These are phyloP conservation scores for Neodiprion fabricii DNA, from an alignment of 1,140 invertebrate species.

Conservation along the genomic window DNA sequence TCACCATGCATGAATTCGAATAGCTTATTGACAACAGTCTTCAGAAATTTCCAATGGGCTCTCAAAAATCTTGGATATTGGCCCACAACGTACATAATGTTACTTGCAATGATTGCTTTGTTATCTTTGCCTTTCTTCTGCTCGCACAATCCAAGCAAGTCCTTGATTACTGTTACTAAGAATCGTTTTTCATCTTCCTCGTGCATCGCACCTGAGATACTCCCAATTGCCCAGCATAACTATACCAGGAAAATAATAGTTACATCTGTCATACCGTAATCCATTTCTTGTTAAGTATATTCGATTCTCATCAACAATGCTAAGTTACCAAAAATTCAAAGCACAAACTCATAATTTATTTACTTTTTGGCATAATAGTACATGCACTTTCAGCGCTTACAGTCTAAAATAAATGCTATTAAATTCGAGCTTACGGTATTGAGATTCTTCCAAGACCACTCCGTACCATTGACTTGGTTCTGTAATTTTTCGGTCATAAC, in stretches of 20 bases:
- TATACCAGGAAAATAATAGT: constrained; percentile 42
- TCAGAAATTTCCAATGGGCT: constrained; percentile 99
- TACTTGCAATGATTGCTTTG: constrained; percentile 99
- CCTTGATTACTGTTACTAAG: constrained; percentile 99
- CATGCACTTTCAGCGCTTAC: no score
- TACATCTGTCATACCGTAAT: constrained; percentile 14
- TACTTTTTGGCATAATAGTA: no score
- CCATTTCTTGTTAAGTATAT: constrained; percentile 8
- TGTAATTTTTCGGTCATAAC: constrained; percentile 99
- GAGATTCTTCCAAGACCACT: constrained; percentile 99
- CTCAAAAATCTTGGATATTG: constrained; percentile 98
- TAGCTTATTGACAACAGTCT: constrained; percentile 99
- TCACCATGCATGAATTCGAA: constrained; percentile 99
- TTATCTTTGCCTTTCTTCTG: constrained; percentile 99
- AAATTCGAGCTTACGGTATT: constrained; percentile 78
- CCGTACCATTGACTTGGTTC: constrained; percentile 97
- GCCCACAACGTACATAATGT: constrained; percentile 99
- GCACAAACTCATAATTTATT: no score
- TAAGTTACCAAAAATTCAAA: no score
- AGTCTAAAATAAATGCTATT: constrained; percentile 10
- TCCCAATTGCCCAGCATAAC: constrained; percentile 99
- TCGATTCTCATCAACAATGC: no score
- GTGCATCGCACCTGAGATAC: constrained; percentile 98
- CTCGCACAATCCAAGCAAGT: constrained; percentile 97
- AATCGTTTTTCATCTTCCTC: constrained; percentile 99